Evolutionary conservation across 2,113 vertebrate species (phyloP).

Genomic region (Centrocercus urophasianus): DNA sequence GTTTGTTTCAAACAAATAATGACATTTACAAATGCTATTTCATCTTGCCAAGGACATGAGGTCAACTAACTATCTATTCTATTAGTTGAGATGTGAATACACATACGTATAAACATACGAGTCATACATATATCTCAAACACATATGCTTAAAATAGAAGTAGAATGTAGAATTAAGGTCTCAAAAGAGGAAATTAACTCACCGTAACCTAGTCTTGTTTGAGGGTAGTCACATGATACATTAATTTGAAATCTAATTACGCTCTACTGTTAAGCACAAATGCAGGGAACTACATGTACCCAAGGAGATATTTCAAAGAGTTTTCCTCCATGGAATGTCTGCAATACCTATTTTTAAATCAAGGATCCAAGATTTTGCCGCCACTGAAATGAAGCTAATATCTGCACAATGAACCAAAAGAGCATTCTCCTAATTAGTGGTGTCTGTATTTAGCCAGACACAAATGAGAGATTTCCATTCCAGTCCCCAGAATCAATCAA

Average conservation of each 20-base stretch:
- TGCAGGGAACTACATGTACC: conserved; percentile 57
- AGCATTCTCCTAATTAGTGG: conserved; percentile 27
- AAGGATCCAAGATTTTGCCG: conserved; percentile 60
- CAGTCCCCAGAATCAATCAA: not conserved
- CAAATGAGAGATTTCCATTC: conserved; percentile 36
- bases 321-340: conserved; percentile 65
- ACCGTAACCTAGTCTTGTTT: conserved; percentile 58
- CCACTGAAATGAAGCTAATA: conserved; percentile 63
- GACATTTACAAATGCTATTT: not conserved
- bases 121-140: not conserved
- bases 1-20: not conserved
- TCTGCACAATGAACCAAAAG: conserved; percentile 40
- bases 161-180: not conserved
- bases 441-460: conserved; percentile 13
- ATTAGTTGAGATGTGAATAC: not conserved
- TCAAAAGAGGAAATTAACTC: conserved; percentile 13
- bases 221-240: conserved; percentile 16
- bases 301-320: conserved; percentile 68
- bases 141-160: not conserved
- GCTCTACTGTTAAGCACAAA: conserved; percentile 63
- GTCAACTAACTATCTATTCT: not conserved
- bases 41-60: not conserved
- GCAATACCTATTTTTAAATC: conserved; percentile 76
- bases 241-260: conserved; percentile 74
- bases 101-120: not conserved